phyloP scores from a whole-genome alignment of 2,113 vertebrate species.

The Thamnaconus septentrionalis region DNA sequence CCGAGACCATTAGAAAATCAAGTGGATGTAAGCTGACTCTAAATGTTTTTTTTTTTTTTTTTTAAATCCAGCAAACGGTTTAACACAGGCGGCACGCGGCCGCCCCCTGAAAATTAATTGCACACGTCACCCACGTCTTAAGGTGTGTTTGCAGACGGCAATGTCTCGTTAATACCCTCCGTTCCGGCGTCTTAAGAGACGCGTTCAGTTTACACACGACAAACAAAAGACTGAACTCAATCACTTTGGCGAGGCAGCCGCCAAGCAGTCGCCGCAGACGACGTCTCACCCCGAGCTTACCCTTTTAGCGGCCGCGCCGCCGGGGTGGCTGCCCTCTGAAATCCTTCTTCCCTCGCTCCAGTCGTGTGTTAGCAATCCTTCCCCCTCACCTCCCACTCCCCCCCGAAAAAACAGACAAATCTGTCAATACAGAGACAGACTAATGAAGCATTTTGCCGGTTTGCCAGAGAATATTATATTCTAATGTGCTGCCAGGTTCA shows the following conservation, averaged over 20 bases:
- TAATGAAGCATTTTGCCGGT: constrained; percentile 45
- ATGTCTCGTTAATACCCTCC: constrained; percentile 1
- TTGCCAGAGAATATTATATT: constrained; percentile 25
- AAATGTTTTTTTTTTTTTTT: background rate
- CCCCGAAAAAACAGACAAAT: constrained; percentile 29
- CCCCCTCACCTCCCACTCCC: too few species aligned
- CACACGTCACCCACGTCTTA: too few species aligned
- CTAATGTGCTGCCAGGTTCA: constrained; percentile 46
- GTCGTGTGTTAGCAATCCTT: too few species aligned
- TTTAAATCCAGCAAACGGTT: background rate
- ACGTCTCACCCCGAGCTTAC: too few species aligned
- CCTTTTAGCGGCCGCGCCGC: too few species aligned
- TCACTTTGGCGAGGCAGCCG: too few species aligned
- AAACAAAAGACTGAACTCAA: constrained; percentile 11
- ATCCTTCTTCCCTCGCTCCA: too few species aligned
- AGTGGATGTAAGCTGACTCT: constrained; percentile 15
- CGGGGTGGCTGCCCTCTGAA: too few species aligned
- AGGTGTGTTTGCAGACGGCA: background rate
- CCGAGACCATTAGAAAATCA: constrained; percentile 23
- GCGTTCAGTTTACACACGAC: background rate
- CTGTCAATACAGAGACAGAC: constrained; percentile 42
- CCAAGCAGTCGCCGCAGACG: too few species aligned
- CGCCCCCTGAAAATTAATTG: background rate
- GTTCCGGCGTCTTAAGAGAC: background rate
- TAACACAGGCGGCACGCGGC: background rate